Evolutionary conservation across 1,140 invertebrate genomes (phyloP).

Genomic region (Teleopsis dalmanni): DNA sequence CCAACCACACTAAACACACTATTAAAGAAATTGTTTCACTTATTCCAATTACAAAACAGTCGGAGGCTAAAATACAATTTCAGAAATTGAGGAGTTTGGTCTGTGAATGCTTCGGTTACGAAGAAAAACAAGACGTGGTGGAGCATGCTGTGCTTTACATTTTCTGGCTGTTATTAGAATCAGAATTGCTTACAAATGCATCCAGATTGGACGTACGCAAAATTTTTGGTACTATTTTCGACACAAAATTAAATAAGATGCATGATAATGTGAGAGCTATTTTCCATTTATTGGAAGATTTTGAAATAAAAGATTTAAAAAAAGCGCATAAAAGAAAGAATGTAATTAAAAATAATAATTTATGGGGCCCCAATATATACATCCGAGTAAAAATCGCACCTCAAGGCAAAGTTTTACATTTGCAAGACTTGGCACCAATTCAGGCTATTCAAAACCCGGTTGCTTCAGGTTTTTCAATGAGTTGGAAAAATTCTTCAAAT

Average conservation of each 20-base stretch:
- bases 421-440: constrained; percentile 5
- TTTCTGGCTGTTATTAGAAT: constrained; percentile 35
- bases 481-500: constrained; percentile 28
- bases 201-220: constrained; percentile 27
- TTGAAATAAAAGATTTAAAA: constrained; percentile 23
- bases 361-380: constrained; percentile 30
- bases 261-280: constrained; percentile 24
- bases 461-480: constrained; percentile 25
- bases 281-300: constrained; percentile 23
- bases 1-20: constrained; percentile 19
- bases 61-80: constrained; percentile 26
- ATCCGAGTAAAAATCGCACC: constrained; percentile 13
- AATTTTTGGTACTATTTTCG: constrained; percentile 35
- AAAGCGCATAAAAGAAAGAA: constrained; percentile 16
- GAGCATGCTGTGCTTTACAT: constrained; percentile 34
- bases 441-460: constrained; percentile 2
- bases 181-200: constrained; percentile 28
- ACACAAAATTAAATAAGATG: constrained; percentile 26
- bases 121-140: constrained; percentile 37
- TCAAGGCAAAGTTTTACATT: background rate
- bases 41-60: constrained; percentile 24
- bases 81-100: constrained; percentile 35
- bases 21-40: constrained; percentile 26
- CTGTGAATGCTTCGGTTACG: constrained; percentile 39
- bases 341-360: background rate